Evolutionary conservation across 2,113 vertebrate species (phyloP), one percentile per base, ranked within the genome.

Genomic region (Cariama cristata): DNA sequence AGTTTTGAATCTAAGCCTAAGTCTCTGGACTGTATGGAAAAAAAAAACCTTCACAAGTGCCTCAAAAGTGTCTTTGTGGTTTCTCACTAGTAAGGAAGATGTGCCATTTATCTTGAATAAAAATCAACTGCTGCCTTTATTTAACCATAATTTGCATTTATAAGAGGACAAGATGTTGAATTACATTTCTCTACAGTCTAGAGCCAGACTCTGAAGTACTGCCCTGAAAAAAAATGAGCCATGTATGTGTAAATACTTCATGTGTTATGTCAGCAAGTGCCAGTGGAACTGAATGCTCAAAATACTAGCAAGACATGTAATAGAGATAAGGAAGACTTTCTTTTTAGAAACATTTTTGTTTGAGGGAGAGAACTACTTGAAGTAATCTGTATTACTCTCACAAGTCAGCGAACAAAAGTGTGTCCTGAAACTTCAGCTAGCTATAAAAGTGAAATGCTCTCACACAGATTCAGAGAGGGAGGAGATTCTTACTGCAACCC

Each of bases 321-420:
- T 6, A 63, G 38, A 82, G 79, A 49, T 75, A 82, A 56, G 30
- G 53, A 79, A 86, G 49, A 49, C 16, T 44, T 17, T 72, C 26
- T 22, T 86, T 71, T 52, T 30, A 69, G 53, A 80, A 90, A 76
- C 8, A 15, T 4, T 27, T 74, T 30, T 62, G 77, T 85, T 69
- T 47, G 6, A 44, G 69, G 62, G 47, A 68, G 30, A 35, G 47
- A 33, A 67, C 11, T 20, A 49, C 2, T 72, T 72, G 35, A 82
- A 63, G 35, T 86, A 75, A 95, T 90, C 95, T 96, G 71, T 72
- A 88, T 92, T 94, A 55, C 44, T 64, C 69, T 95, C 82, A 73
- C 74, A 88, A 83, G 82, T 52, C 40, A 47, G 53, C 0, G 0
- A 92, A 85, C 69, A 90, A 82, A 92, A 90, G 42, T 42, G 21